Conservation (phyloP, 2,113 vertebrate species). For the Prietella phreatophila region DNA sequence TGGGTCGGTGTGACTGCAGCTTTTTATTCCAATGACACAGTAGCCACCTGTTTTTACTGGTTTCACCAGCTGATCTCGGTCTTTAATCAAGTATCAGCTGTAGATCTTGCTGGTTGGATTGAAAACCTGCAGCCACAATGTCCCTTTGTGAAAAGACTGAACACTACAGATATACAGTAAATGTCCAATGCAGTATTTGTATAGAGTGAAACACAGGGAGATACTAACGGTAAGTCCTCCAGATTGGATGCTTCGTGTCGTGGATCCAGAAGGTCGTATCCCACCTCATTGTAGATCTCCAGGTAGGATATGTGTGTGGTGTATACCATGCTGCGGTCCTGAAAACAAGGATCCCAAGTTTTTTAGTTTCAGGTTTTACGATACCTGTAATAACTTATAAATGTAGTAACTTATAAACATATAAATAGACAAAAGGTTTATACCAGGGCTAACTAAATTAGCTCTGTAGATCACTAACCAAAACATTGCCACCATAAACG, state of each 20-base stretch:
- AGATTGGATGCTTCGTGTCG: conserved; percentile 83
- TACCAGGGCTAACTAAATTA: background rate
- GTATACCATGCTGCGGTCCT: conserved; percentile 87
- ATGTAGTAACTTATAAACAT: background rate
- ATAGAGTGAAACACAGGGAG: background rate
- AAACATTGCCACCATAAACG: background rate
- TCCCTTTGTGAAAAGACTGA: background rate
- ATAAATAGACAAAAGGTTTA: background rate
- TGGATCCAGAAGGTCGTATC: conserved; percentile 91
- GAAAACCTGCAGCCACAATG: background rate
- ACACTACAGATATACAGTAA: background rate
- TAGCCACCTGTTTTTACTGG: background rate
- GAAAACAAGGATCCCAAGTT: conserved; percentile 30
- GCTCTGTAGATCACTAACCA: background rate
- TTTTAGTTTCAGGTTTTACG: background rate
- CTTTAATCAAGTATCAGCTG: background rate
- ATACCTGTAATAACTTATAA: background rate
- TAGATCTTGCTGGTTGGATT: background rate
- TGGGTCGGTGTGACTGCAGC: background rate
- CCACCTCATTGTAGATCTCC: conserved; percentile 97
- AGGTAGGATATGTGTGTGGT: conserved; percentile 91
- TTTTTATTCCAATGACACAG: background rate
- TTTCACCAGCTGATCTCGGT: background rate
- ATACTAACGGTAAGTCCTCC: conserved; percentile 93
- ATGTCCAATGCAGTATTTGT: background rate